Conservation (phyloP, 1,140 invertebrate species). For the Sycophaga agraensis region DNA sequence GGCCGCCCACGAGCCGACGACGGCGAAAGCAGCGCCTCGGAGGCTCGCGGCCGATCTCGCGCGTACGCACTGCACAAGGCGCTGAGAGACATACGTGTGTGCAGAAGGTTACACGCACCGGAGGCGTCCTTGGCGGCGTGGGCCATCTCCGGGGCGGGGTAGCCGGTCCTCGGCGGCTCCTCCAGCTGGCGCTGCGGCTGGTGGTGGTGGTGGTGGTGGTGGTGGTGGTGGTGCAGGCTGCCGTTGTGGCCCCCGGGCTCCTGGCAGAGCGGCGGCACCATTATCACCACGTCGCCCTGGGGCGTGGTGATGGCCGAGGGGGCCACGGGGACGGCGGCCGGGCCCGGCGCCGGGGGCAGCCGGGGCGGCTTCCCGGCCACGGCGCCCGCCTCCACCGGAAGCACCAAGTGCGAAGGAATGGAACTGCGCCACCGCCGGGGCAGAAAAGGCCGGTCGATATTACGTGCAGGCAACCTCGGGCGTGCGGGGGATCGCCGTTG, state of each 20-base stretch:
- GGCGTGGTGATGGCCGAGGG: conserved; percentile 37
- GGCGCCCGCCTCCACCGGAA: conserved; percentile 40
- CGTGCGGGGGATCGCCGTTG: too few relatives aligned
- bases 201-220: neutral
- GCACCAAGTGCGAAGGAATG: conserved; percentile 59
- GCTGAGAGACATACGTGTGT: too few relatives aligned
- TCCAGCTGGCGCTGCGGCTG: too few relatives aligned
- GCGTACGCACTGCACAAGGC: too few relatives aligned
- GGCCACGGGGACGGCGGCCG: conserved; percentile 5
- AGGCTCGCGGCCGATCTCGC: too few relatives aligned
- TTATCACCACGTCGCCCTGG: conserved; percentile 64
- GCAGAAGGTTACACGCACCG: conserved; percentile 33
- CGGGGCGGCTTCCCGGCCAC: conserved; percentile 27
- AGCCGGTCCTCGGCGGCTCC: too few relatives aligned
- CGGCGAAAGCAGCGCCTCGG: too few relatives aligned
- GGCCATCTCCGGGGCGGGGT: conserved; percentile 30
- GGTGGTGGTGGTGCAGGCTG: neutral
- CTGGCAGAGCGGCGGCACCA: conserved; percentile 59
- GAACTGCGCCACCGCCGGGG: conserved; percentile 54
- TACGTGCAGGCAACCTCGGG: too few relatives aligned
- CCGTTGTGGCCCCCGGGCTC: conserved; percentile 11
- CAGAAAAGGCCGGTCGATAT: too few relatives aligned
- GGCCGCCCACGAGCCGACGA: too few relatives aligned
- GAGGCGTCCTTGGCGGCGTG: conserved; percentile 34
- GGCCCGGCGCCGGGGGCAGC: conserved; percentile 30